A percentile compares a stretch with the other conserved stretches of the same genome.
Conservation (phyloP, 1,140 invertebrate species). For the Zaprionus davidi region DNA sequence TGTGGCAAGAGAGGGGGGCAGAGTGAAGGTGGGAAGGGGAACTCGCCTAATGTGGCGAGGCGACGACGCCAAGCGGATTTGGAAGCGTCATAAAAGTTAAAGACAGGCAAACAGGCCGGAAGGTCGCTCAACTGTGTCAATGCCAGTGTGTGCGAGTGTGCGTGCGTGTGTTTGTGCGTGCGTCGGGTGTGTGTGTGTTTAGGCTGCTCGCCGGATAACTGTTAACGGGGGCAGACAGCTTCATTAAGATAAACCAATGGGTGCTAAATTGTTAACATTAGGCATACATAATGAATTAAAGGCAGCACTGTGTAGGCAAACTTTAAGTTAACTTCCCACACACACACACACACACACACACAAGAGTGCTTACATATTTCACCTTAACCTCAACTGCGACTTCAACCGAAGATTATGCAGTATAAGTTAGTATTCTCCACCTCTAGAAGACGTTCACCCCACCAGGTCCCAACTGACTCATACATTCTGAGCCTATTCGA, state of each 20-base stretch:
- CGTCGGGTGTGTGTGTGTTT: constrained; percentile 46
- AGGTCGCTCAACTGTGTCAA: constrained; percentile 62
- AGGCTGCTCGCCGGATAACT: constrained; percentile 43
- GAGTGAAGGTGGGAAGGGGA: constrained; percentile 8
- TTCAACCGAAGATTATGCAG: constrained; percentile 41
- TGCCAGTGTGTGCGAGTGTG: constrained; percentile 34
- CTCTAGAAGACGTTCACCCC: not conserved
- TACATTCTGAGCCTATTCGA: constrained; percentile 42
- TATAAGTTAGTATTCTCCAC: constrained; percentile 25
- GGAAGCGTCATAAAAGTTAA: constrained; percentile 76
- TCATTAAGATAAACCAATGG: constrained; percentile 83
- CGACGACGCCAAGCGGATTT: constrained; percentile 68
- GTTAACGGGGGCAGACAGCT: constrained; percentile 68
- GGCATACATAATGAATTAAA: constrained; percentile 81
- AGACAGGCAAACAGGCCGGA: constrained; percentile 60
- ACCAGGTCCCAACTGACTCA: constrained; percentile 36
- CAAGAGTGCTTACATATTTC: constrained; percentile 24
- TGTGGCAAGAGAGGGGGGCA: not conserved
- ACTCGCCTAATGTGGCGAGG: constrained; percentile 37
- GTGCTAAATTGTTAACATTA: constrained; percentile 83
- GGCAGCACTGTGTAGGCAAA: constrained; percentile 45
- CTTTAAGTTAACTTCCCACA: constrained; percentile 63
- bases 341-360: constrained; percentile 10
- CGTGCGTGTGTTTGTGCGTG: constrained; percentile 35
- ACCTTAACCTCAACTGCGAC: constrained; percentile 42